These are phyloP conservation scores for Pasiphila rectangulata DNA, from an alignment of 2,888 invertebrate species.

Conservation along the genomic window DNA sequence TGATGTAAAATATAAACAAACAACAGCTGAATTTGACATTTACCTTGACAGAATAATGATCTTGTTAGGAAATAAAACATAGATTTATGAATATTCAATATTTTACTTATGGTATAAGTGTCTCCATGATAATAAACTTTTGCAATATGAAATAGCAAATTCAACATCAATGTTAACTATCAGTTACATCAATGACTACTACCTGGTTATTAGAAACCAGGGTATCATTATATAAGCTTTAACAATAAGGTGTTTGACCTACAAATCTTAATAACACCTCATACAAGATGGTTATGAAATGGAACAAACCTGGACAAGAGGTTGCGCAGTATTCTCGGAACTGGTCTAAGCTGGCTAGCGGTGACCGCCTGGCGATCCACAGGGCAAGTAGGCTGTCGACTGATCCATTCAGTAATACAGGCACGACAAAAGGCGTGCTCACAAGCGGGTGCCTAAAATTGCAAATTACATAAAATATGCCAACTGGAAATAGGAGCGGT, in stretches of 20 bases:
- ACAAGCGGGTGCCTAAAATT: constrained; percentile 91
- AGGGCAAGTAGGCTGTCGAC: constrained; percentile 95
- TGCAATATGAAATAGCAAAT: background rate
- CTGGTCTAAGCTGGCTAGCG: constrained; percentile 92
- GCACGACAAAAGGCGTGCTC: constrained; percentile 97
- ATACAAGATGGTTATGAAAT: constrained; percentile 38
- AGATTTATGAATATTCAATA: constrained; percentile 17
- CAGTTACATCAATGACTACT: background rate
- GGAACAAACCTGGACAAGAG: constrained; percentile 87
- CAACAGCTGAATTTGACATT: constrained; percentile 22
- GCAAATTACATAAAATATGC: background rate
- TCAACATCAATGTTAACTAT: background rate
- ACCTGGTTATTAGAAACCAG: constrained; percentile 1
- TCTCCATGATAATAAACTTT: constrained; percentile 20
- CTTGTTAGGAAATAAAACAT: constrained; percentile 21
- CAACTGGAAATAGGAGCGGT: constrained; percentile 1
- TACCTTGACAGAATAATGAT: constrained; percentile 13
- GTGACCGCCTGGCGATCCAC: constrained; percentile 95
- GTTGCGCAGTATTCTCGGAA: constrained; percentile 96
- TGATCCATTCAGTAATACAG: constrained; percentile 97
- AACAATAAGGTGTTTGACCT: constrained; percentile 43
- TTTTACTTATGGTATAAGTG: constrained; percentile 5
- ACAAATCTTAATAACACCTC: constrained; percentile 32
- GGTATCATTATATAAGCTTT: constrained; percentile 37
- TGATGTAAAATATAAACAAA: background rate